A percentile compares a stretch with the other conserved stretches of the same genome.
Conservation (phyloP, 2,797 vertebrate genomes). For the Cheirogaleus major region DNA sequence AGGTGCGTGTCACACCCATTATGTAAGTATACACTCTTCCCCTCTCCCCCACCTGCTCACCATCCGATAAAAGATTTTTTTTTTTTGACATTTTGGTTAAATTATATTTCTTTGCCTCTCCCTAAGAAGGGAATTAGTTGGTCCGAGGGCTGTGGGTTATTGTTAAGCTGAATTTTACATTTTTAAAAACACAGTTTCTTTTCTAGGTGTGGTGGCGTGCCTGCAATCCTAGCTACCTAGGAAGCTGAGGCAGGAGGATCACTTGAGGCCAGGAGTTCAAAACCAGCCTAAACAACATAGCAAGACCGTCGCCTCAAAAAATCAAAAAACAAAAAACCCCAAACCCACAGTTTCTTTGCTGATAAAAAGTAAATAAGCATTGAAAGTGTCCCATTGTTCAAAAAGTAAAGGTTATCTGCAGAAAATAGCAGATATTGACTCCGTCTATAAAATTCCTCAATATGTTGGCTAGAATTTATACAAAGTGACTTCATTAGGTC, state of each 20-base stretch:
- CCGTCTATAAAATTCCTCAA: neutral
- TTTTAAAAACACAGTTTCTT: neutral
- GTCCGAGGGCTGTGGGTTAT: too few species aligned
- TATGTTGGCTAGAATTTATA: neutral
- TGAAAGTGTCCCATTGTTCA: neutral
- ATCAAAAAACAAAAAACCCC: neutral
- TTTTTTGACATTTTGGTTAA: too few species aligned
- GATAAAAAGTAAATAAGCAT: neutral
- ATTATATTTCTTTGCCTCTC: too few species aligned
- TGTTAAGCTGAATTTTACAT: neutral
- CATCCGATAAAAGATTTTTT: too few species aligned
- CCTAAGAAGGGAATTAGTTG: too few species aligned
- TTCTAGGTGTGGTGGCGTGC: neutral
- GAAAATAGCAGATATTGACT: neutral
- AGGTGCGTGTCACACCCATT: too few species aligned
- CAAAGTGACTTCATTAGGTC: neutral
- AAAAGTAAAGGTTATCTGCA: neutral
- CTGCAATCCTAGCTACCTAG: neutral
- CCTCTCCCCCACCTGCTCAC: too few species aligned
- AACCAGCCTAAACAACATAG: neutral
- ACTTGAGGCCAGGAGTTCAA: neutral
- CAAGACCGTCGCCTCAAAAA: neutral
- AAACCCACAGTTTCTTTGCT: neutral
- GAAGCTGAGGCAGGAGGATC: neutral
- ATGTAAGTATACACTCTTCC: too few species aligned